Percentiles rank a stretch among this genome's conserved stretches.
Conservation (phyloP, 1,140 invertebrate genomes). For the Chlorops oryzae region DNA sequence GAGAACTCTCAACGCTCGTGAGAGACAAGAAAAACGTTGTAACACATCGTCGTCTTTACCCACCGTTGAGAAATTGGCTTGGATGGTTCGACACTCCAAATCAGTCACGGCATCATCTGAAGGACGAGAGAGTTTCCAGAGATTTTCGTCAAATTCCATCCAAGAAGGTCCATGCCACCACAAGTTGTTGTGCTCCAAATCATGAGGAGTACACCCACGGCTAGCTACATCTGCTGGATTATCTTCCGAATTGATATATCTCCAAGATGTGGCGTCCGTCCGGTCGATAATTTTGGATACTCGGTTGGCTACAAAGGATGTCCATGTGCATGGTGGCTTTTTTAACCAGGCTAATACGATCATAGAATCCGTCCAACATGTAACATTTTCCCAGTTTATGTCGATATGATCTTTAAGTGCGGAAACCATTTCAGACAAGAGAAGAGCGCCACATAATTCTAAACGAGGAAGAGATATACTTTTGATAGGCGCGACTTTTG, state of each 20-base stretch:
- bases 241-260: background rate
- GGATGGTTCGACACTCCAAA: background rate
- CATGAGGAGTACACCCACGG: background rate
- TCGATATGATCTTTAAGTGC: no score
- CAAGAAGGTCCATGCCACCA: background rate
- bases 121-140: background rate
- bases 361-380: constrained; percentile 2
- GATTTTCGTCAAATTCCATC: background rate
- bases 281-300: background rate
- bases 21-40: background rate
- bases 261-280: background rate
- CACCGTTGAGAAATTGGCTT: background rate
- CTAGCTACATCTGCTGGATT: constrained; percentile 1
- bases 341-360: background rate
- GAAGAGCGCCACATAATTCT: no score
- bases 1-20: background rate
- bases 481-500: no score
- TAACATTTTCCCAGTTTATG: background rate
- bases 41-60: background rate
- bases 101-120: no score
- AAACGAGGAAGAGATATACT: no score
- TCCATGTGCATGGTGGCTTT: constrained; percentile 2
- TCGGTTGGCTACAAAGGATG: constrained; percentile 2
- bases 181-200: background rate
- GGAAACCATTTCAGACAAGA: no score